Percentiles rank a stretch among this genome's conserved stretches.
These are phyloP conservation scores for Folsomia manolachei DNA, from an alignment of 2,888 invertebrate species.

Conservation along the genomic window DNA sequence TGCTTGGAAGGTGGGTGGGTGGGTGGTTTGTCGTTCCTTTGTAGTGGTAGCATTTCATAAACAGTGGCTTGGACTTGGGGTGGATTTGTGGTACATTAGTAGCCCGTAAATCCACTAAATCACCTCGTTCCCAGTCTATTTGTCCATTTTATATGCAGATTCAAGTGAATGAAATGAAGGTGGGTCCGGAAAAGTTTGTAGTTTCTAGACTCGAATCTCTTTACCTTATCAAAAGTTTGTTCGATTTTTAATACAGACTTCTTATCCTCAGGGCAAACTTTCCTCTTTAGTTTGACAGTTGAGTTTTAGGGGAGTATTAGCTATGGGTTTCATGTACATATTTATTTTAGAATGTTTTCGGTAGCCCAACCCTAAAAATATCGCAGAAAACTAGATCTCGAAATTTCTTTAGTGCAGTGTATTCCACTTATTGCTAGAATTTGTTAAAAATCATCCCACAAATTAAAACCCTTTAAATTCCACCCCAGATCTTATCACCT, in stretches of 20 bases:
- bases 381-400: too few species aligned
- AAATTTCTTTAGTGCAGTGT: too few species aligned
- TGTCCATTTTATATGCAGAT: background rate
- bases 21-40: constrained; percentile 42
- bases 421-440: too few species aligned
- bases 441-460: too few species aligned
- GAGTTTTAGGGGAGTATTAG: background rate
- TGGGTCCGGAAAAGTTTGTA: background rate
- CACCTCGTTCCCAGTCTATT: constrained; percentile 9
- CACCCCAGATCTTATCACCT: too few species aligned
- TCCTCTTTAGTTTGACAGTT: background rate
- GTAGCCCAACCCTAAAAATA: too few species aligned
- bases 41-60: background rate
- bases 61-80: constrained; percentile 18
- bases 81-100: constrained; percentile 50
- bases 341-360: too few species aligned
- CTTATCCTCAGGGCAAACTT: background rate
- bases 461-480: too few species aligned
- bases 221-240: background rate
- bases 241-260: background rate
- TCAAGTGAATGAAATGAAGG: too few species aligned
- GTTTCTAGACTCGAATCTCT: background rate
- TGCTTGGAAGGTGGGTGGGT: constrained; percentile 20
- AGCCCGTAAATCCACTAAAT: constrained; percentile 45
- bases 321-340: too few species aligned